Evolutionary conservation across 2,113 vertebrate species (phyloP).

Genomic region (Bambusicola thoracicus): DNA sequence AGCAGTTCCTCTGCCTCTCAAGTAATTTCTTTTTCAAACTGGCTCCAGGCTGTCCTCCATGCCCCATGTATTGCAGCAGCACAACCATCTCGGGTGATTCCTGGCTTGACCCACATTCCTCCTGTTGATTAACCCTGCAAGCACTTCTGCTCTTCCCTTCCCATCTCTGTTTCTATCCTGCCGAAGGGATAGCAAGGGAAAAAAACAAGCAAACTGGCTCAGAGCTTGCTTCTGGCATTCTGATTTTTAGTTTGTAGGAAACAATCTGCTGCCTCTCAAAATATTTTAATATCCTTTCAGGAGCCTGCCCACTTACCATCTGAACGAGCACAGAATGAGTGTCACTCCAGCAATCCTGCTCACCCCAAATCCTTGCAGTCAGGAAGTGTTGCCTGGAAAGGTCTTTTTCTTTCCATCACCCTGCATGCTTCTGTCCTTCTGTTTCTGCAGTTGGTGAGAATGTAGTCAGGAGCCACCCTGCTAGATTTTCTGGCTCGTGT

Average conservation of each 20-base stretch:
- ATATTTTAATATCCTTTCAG: neutral
- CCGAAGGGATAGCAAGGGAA: neutral
- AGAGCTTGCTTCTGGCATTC: conserved; percentile 25
- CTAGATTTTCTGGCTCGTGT: neutral
- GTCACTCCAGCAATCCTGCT: neutral
- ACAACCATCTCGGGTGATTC: neutral
- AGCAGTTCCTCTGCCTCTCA: neutral
- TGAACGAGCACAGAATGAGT: neutral
- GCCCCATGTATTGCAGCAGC: neutral
- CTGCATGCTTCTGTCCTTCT: neutral
- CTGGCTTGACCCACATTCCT: neutral
- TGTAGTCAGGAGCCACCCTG: neutral
- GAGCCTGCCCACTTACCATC: conserved; percentile 29
- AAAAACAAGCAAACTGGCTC: neutral
- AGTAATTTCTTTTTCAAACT: neutral
- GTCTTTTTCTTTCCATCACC: neutral
- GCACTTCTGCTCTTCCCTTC: neutral
- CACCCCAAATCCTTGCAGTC: neutral
- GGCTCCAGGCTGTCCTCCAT: neutral
- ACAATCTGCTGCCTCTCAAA: conserved; percentile 62
- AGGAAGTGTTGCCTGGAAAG: neutral
- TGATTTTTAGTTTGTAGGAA: conserved; percentile 24
- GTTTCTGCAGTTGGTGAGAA: neutral
- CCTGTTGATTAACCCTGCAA: neutral
- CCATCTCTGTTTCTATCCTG: neutral